Evolutionary conservation across 2,888 invertebrate genomes (phyloP).

Genomic region (Monochamus alternatus): DNA sequence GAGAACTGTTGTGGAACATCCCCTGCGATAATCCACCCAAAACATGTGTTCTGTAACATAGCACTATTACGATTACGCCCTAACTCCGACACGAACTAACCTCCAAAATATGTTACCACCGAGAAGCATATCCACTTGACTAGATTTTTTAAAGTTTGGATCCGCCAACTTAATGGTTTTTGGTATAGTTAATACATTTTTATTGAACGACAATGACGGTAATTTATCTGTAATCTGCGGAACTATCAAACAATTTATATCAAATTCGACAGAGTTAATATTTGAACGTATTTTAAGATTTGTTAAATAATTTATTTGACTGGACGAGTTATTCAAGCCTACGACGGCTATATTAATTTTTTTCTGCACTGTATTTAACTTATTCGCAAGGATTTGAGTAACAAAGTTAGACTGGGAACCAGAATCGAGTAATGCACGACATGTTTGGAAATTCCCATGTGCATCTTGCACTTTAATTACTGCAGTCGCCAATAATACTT

Average conservation of each 20-base stretch:
- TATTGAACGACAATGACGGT: not conserved
- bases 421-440: slow-evolving; percentile 25
- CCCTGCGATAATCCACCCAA: slow-evolving; percentile 11
- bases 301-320: not conserved
- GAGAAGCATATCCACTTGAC: slow-evolving; percentile 32
- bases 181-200: slow-evolving; percentile 1
- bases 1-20: not conserved
- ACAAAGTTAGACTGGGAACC: slow-evolving; percentile 22
- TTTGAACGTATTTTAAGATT: not conserved
- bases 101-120: slow-evolving; percentile 36
- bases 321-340: not conserved
- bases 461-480: not conserved
- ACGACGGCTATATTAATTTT: slow-evolving; percentile 13
- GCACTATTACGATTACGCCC: slow-evolving; percentile 24
- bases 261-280: not conserved
- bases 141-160: slow-evolving; percentile 21
- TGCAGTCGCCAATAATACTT: slow-evolving; percentile 15
- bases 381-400: slow-evolving; percentile 7
- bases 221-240: slow-evolving; percentile 11
- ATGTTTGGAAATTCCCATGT: not conserved
- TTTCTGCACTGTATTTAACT: not conserved
- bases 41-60: slow-evolving; percentile 33
- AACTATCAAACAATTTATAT: slow-evolving; percentile 4
- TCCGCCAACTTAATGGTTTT: slow-evolving; percentile 23
- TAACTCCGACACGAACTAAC: slow-evolving; percentile 29